Conservation (phyloP, 2,113 vertebrate species). For the Lepus americanus region DNA sequence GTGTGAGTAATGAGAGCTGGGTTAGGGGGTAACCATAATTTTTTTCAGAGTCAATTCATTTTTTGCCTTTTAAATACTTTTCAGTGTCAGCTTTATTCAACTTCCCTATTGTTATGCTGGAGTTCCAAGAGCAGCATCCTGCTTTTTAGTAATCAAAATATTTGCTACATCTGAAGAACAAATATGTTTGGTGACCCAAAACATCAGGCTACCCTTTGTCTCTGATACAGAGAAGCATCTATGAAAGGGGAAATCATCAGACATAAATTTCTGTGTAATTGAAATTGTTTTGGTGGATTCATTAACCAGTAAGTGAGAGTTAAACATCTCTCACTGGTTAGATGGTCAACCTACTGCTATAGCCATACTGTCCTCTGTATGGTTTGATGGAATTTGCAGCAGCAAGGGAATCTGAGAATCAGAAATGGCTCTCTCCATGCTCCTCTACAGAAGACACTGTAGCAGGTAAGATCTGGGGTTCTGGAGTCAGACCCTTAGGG, state of each 20-base stretch:
- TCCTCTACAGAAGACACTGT: fast-evolving
- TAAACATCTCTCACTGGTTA: background rate
- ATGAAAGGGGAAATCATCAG: background rate
- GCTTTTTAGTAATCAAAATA: background rate
- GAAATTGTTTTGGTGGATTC: background rate
- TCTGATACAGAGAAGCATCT: background rate
- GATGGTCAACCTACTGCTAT: background rate
- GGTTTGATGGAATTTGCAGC: background rate
- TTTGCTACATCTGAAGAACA: background rate
- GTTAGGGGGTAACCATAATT: slow-evolving; percentile 17
- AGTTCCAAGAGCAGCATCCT: background rate
- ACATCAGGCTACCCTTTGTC: background rate
- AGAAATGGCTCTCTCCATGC: background rate
- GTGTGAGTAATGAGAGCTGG: slow-evolving; percentile 27
- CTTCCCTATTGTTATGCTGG: background rate
- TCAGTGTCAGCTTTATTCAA: background rate
- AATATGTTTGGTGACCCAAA: background rate
- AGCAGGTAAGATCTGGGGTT: background rate
- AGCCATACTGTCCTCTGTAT: background rate
- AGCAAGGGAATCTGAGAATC: background rate
- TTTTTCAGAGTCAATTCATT: slow-evolving; percentile 52
- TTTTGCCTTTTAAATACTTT: background rate
- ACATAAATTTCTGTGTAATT: background rate
- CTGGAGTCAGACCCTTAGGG: background rate
- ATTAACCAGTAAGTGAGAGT: background rate